Evolutionary conservation across 2,113 vertebrate species (phyloP).

Genomic region (Clupea harengus): DNA sequence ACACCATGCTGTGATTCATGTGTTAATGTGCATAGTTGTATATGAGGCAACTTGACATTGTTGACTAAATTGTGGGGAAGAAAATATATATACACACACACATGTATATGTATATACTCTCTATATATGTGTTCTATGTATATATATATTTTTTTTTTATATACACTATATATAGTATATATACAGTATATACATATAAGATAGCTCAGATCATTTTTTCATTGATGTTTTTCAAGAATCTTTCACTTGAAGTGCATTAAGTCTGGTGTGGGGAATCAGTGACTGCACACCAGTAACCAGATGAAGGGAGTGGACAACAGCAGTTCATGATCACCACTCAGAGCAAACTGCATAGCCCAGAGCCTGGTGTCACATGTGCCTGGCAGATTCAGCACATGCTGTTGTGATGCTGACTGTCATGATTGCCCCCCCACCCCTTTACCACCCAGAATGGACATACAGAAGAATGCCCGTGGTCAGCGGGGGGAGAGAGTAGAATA

Average conservation of each 20-base stretch:
- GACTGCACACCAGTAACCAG: neutral
- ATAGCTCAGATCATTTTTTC: too few relatives aligned
- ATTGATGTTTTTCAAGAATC: neutral
- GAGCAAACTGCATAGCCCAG: neutral
- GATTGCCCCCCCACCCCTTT: neutral
- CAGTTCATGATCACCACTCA: neutral
- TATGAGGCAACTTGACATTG: neutral
- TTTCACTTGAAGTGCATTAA: neutral
- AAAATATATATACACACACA: too few relatives aligned
- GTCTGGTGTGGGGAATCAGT: neutral
- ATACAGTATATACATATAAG: too few relatives aligned
- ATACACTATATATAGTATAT: neutral
- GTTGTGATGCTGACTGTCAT: neutral
- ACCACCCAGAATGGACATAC: neutral
- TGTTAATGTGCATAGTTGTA: neutral
- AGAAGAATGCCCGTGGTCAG: neutral
- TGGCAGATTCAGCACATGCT: neutral
- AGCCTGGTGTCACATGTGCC: neutral
- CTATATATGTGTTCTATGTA: too few relatives aligned
- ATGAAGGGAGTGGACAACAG: neutral
- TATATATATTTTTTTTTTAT: too few relatives aligned
- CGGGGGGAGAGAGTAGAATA: neutral
- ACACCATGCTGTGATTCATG: neutral
- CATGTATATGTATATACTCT: too few relatives aligned
- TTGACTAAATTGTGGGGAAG: neutral